Evolutionary conservation across 2,797 vertebrate species (phyloP).

Genomic region (Megaceryle alcyon): DNA sequence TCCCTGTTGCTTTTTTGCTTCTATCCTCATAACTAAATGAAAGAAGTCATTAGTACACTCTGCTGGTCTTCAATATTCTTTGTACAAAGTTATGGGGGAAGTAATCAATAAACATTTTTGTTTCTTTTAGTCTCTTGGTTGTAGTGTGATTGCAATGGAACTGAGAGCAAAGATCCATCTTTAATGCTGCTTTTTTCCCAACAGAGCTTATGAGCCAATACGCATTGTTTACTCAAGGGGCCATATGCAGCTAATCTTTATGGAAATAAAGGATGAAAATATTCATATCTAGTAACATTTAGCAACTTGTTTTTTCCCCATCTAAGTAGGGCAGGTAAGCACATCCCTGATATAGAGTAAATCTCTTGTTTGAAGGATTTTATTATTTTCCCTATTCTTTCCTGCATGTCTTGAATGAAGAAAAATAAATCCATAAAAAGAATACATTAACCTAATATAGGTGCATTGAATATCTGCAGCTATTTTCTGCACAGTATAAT

Average conservation of each 20-base stretch:
- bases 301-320: slow-evolving; percentile 65
- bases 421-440: slow-evolving; percentile 70
- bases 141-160: slow-evolving; percentile 67
- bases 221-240: slow-evolving; percentile 61
- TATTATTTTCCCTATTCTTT: slow-evolving; percentile 58
- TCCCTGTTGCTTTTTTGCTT: slow-evolving; percentile 19
- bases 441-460: slow-evolving; percentile 74
- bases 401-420: slow-evolving; percentile 36
- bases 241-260: slow-evolving; percentile 72
- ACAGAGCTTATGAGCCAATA: slow-evolving; percentile 42
- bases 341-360: slow-evolving; percentile 70
- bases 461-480: slow-evolving; percentile 52
- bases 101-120: slow-evolving; percentile 76
- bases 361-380: slow-evolving; percentile 70
- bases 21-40: background rate
- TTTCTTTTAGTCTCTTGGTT: slow-evolving; percentile 65
- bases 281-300: slow-evolving; percentile 75
- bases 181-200: slow-evolving; percentile 11
- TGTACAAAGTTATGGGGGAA: slow-evolving; percentile 65
- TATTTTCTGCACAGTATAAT: slow-evolving; percentile 30
- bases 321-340: slow-evolving; percentile 75
- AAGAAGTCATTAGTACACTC: slow-evolving; percentile 31
- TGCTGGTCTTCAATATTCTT: slow-evolving; percentile 57
- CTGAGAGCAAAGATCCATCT: slow-evolving; percentile 64
- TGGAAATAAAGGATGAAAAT: slow-evolving; percentile 78